A percentile compares a stretch with the other conserved stretches of the same genome.
phyloP scores from a whole-genome alignment of 2,113 vertebrate genomes.

The Thamnaconus septentrionalis region DNA sequence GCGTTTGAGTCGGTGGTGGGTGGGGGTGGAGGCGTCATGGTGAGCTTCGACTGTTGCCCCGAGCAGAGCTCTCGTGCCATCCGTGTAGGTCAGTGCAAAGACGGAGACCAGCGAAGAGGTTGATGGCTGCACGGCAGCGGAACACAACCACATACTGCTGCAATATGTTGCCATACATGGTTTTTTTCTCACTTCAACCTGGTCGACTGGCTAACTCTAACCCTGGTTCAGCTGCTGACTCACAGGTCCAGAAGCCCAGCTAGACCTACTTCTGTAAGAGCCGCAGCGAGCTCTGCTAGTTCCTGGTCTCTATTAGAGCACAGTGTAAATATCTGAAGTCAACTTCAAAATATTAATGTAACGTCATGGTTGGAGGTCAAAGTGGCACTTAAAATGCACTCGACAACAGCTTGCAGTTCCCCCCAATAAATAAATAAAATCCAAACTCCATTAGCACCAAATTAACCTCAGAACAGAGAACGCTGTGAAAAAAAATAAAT shows the following conservation, averaged over 20 bases:
- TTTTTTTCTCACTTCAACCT: constrained; percentile 15
- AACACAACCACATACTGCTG: constrained; percentile 5
- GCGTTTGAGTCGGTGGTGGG: constrained; percentile 42
- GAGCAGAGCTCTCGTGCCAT: constrained; percentile 42
- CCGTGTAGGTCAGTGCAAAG: constrained; percentile 61
- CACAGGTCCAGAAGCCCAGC: constrained; percentile 50
- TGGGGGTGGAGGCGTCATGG: too few species aligned
- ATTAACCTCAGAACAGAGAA: background rate
- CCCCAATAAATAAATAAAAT: too few species aligned
- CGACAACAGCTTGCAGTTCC: too few species aligned
- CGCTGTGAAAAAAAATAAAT: background rate
- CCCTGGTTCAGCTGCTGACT: constrained; percentile 35
- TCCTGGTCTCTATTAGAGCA: background rate
- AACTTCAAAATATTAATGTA: too few species aligned
- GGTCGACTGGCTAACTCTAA: constrained; percentile 6
- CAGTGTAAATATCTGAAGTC: background rate
- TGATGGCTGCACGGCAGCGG: constrained; percentile 10
- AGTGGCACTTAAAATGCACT: too few species aligned
- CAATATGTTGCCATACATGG: background rate
- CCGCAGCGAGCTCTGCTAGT: constrained; percentile 7
- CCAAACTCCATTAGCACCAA: too few species aligned
- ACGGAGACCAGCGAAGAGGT: constrained; percentile 29
- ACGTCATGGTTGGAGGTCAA: too few species aligned
- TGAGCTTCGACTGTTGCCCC: constrained; percentile 50
- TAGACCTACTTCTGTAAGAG: constrained; percentile 40